Evolutionary conservation across 2,113 vertebrate genomes (phyloP).

Genomic region (Mirza zaza): DNA sequence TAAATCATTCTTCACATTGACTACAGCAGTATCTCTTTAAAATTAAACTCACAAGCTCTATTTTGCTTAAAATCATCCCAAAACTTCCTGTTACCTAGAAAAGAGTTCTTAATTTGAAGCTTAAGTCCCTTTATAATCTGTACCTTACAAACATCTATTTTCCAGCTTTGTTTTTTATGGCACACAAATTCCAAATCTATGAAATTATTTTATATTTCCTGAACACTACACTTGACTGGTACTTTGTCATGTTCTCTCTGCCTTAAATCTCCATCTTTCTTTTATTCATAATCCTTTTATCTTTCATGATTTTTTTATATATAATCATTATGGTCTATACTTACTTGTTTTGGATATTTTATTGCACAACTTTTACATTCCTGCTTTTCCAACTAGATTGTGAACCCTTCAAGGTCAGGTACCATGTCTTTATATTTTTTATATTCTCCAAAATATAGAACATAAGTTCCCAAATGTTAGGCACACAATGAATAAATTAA

Average conservation of each 20-base stretch:
- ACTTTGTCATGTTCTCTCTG: background rate
- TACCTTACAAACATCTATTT: background rate
- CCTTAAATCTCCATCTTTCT: background rate
- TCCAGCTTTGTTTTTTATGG: background rate
- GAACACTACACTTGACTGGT: background rate
- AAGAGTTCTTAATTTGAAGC: background rate
- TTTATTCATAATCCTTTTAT: background rate
- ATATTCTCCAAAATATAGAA: background rate
- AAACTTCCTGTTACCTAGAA: background rate
- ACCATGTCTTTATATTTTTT: background rate
- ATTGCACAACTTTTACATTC: background rate
- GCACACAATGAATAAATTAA: background rate
- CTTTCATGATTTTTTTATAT: background rate
- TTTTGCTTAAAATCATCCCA: background rate
- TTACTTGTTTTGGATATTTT: background rate
- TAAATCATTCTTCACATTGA: background rate
- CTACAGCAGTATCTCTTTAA: background rate
- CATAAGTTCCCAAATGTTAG: background rate
- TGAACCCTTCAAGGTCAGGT: background rate
- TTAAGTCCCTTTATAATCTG: background rate
- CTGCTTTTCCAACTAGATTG: background rate
- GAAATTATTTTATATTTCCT: background rate
- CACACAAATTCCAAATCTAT: background rate
- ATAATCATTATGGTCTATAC: background rate
- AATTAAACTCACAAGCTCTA: background rate